A percentile compares a stretch with the other conserved stretches of the same genome.
phyloP scores from a whole-genome alignment of 2,888 invertebrate genomes.

The Microplitis manilae region DNA sequence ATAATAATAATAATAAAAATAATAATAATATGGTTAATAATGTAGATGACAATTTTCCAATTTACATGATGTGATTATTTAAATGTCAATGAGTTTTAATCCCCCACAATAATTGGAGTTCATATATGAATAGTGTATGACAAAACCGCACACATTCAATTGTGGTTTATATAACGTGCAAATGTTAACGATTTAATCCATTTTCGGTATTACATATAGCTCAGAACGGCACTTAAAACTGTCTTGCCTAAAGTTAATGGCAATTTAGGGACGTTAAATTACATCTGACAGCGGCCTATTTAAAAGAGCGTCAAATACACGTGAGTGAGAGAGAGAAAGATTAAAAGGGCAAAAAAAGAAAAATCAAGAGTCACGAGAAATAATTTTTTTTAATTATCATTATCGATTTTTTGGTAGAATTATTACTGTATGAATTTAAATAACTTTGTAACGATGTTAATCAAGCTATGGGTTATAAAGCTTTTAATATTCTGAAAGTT shows the following conservation, averaged over 20 bases:
- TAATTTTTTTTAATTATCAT: background rate
- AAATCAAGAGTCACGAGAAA: too few relatives aligned
- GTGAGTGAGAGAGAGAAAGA: too few relatives aligned
- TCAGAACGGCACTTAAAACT: conserved; percentile 11
- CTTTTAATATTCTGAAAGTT: background rate
- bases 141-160: background rate
- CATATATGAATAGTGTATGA: background rate
- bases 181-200: conserved; percentile 25
- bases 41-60: background rate
- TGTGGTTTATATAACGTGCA: conserved; percentile 4
- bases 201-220: conserved; percentile 5
- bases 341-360: too few relatives aligned
- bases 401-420: background rate
- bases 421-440: background rate
- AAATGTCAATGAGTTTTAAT: background rate
- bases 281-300: conserved; percentile 1
- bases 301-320: background rate
- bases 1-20: background rate
- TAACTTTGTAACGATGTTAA: background rate
- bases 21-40: background rate
- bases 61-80: background rate
- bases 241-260: conserved; percentile 21
- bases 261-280: conserved; percentile 10
- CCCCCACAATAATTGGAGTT: background rate
- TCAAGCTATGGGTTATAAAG: background rate